Conservation (phyloP, 2,888 invertebrate genomes). For the Drosophila nr. perissopoda region DNA sequence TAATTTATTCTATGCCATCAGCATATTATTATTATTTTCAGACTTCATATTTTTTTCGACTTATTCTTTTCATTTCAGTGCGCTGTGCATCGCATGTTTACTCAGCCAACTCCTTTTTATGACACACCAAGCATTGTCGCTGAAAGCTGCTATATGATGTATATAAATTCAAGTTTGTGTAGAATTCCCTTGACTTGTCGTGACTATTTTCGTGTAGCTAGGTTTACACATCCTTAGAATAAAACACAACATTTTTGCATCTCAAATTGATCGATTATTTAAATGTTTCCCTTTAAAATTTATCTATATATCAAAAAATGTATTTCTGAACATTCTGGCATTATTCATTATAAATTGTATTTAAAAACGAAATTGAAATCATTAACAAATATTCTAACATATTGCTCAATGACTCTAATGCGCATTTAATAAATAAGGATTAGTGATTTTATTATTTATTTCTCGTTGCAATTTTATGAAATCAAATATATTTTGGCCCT, state of each 20-base stretch:
- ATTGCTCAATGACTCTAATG: neutral
- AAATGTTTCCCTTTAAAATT: neutral
- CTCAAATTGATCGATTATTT: neutral
- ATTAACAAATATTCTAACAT: conserved; percentile 1
- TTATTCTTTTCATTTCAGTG: conserved; percentile 15
- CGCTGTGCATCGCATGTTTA: conserved; percentile 52
- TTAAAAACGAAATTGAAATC: neutral
- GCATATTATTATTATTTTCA: conserved; percentile 58
- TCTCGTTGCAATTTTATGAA: conserved; percentile 26
- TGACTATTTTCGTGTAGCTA: neutral
- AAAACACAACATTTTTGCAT: neutral
- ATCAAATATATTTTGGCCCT: conserved; percentile 43
- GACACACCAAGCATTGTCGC: conserved; percentile 52
- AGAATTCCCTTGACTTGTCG: conserved; percentile 1
- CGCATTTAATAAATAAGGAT: conserved; percentile 5
- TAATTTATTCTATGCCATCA: conserved; percentile 68
- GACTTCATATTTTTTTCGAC: conserved; percentile 40
- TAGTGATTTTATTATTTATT: conserved; percentile 20
- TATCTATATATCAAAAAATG: neutral
- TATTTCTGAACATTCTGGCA: neutral
- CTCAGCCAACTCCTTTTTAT: conserved; percentile 26
- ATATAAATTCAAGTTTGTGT: conserved; percentile 13
- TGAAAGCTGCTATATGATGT: conserved; percentile 12
- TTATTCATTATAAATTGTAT: neutral
- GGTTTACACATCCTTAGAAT: neutral